A percentile compares a stretch with the other conserved stretches of the same genome.
Conservation (phyloP, 2,797 vertebrate genomes). For the Spatula clypeata region DNA sequence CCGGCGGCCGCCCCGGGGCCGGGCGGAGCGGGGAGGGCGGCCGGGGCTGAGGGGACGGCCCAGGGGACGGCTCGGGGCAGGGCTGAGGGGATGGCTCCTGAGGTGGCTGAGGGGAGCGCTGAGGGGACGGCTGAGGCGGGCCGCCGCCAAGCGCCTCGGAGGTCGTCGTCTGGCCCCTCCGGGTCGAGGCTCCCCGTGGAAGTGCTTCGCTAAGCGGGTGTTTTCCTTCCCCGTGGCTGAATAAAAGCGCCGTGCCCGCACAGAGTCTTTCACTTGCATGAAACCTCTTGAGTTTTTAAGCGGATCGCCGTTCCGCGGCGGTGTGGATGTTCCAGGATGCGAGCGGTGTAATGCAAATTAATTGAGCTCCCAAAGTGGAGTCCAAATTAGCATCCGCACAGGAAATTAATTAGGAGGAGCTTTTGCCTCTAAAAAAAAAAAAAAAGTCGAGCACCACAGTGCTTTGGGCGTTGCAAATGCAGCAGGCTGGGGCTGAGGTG, state of each 20-base stretch:
- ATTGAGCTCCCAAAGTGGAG: slow-evolving; percentile 5
- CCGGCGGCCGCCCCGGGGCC: neutral
- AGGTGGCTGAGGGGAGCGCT: too few species aligned
- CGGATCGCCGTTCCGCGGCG: accelerated
- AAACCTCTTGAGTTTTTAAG: neutral
- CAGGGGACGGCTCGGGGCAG: too few species aligned
- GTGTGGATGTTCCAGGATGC: neutral
- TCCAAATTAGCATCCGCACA: neutral
- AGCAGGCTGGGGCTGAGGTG: neutral
- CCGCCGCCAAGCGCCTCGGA: too few species aligned
- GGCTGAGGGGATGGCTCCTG: too few species aligned
- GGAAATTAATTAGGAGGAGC: slow-evolving; percentile 8
- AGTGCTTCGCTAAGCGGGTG: neutral
- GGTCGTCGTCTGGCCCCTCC: too few species aligned
- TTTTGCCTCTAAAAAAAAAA: neutral
- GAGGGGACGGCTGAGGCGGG: too few species aligned
- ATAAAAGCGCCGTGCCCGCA: neutral
- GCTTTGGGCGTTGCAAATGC: neutral
- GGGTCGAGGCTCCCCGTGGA: too few species aligned
- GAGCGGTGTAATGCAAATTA: slow-evolving; percentile 47
- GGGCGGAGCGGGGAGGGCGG: too few species aligned
- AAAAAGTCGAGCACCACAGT: neutral
- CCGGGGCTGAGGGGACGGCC: too few species aligned
- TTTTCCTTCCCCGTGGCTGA: neutral
- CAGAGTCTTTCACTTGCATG: neutral